Evolutionary conservation across 2,797 vertebrate species (phyloP), one percentile per base, ranked within the genome.

Genomic region (Platalea minor): DNA sequence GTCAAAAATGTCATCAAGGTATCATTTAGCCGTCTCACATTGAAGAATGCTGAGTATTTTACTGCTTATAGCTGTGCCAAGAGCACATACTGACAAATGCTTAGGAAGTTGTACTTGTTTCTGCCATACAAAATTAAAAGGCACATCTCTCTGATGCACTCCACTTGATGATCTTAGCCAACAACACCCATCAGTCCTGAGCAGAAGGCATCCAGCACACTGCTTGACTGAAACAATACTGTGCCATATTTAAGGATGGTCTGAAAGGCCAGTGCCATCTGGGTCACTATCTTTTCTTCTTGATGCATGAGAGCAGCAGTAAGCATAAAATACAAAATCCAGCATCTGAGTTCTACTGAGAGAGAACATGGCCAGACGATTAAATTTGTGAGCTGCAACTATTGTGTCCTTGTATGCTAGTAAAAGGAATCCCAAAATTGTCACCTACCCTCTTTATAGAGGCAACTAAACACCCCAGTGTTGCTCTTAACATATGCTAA

Each of bases 381-480:
- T 63, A 70, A 68, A 63, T 28, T 48, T 64, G 26, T 83, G 45
- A 72, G 10, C 5, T 77, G 11, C 17, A n/a, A 28, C 13, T 61
- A 29, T n/a, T 26, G 4, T 28, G 8, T 53, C 51, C 26, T 75
- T 35, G 12, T 13, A 60, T 16, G 8, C 33, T 33, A 15, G 4
- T 20, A 51, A 93, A 94, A 94, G 7, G 14, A 81, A 79, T 12
- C 5, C 20, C 64, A 45, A 28, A 74, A 70, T 13, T 48, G 4
- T 51, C 25, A 74, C 13, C 29, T 80, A 51, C 12, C 25, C 4
- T n/a, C 17, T 69, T 85, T 50, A 70, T 14, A 57, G 37, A 65
- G 65, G 26, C 13, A 93, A 25, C 9, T 21, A 24, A 61, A 54
- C 12, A 50, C 4, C 5, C 1, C 0, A 2, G 7, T 21, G 8